Percentiles rank a stretch among this genome's conserved stretches.
phyloP scores from a whole-genome alignment of 37 sponge, comb jelly and placozoan species.

The Cliona cf. orientalis region DNA sequence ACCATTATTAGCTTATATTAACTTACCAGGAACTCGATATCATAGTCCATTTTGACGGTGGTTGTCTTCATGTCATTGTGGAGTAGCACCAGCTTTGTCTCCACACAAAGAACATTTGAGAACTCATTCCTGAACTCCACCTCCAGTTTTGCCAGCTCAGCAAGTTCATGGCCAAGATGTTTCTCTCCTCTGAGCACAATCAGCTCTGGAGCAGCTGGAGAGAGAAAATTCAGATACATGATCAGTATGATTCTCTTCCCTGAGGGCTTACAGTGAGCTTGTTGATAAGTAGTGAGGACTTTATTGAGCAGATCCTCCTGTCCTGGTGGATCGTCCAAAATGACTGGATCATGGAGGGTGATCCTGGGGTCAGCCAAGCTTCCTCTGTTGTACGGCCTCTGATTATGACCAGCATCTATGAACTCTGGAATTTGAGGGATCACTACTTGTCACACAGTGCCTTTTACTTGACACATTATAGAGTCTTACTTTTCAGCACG shows the following conservation, averaged over 20 bases:
- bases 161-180: neutral
- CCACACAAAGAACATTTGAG: conserved; percentile 17
- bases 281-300: neutral
- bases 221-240: neutral
- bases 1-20: neutral
- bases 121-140: conserved; percentile 14
- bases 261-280: neutral
- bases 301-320: neutral
- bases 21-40: conserved; percentile 9
- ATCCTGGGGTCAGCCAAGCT: conserved; percentile 1
- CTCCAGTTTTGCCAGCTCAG: neutral
- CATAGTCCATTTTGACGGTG: neutral
- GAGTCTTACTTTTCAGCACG: neutral
- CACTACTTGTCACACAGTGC: neutral
- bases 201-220: neutral
- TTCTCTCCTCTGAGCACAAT: neutral
- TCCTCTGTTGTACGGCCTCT: neutral
- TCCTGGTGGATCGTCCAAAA: neutral
- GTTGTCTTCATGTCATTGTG: conserved; percentile 10
- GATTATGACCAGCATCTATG: neutral
- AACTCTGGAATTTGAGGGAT: neutral
- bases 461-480: neutral
- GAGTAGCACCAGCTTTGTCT: conserved; percentile 1
- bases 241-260: neutral
- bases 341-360: conserved; percentile 10